Evolutionary conservation across 2,797 vertebrate genomes (phyloP).

Genomic region (Tragelaphus oryx): DNA sequence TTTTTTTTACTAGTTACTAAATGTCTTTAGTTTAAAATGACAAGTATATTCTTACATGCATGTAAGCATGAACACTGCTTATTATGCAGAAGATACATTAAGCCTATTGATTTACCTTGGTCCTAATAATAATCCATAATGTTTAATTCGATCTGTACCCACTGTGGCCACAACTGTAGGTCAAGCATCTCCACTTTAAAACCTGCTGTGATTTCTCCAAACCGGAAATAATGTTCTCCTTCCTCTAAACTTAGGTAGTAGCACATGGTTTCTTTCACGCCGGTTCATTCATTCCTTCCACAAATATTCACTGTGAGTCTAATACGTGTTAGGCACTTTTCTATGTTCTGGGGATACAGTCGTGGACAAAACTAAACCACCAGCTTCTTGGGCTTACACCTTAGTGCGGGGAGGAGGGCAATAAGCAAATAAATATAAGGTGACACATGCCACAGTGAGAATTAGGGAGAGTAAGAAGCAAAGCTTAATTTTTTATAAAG

Average conservation of each 20-base stretch:
- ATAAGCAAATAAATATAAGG: neutral
- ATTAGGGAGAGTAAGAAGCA: neutral
- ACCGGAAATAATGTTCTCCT: neutral
- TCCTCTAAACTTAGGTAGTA: neutral
- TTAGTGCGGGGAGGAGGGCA: neutral
- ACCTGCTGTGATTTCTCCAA: neutral
- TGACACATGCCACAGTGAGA: neutral
- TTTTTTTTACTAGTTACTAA: neutral
- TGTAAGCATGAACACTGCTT: neutral
- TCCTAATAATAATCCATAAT: neutral
- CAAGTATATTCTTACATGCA: neutral
- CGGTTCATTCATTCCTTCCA: neutral
- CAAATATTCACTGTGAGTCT: neutral
- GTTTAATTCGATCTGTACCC: neutral
- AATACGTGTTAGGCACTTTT: neutral
- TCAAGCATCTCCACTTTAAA: neutral
- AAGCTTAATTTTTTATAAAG: neutral
- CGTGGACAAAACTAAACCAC: neutral
- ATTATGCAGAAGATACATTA: conserved; percentile 1
- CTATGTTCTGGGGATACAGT: neutral
- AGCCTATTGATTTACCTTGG: neutral
- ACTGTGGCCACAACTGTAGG: neutral
- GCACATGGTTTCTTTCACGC: neutral
- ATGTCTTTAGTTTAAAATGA: conserved; percentile 9
- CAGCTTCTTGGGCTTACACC: neutral